Evolutionary conservation across 2,888 invertebrate genomes (phyloP).

Genomic region (Drosophila neonasuta): DNA sequence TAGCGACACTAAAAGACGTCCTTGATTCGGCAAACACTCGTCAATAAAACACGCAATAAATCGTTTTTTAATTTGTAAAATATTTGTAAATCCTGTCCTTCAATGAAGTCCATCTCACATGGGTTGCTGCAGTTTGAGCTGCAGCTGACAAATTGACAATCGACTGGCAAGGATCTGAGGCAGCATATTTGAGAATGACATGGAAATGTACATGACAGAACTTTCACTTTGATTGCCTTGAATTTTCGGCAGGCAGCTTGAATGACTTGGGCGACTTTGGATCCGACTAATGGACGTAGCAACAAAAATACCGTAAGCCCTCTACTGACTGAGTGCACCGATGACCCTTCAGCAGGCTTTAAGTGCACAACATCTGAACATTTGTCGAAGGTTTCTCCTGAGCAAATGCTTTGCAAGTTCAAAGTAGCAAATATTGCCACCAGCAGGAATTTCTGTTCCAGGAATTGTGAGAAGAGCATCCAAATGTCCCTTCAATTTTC

Average conservation of each 20-base stretch:
- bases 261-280: not conserved
- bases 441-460: not conserved
- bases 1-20: not conserved
- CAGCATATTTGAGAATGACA: constrained; percentile 1
- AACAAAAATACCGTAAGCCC: not conserved
- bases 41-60: not conserved
- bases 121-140: not conserved
- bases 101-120: not conserved
- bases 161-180: not conserved
- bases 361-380: constrained; percentile 5
- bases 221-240: constrained; percentile 13
- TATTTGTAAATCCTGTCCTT: not conserved
- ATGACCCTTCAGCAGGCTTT: not conserved
- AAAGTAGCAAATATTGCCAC: not conserved
- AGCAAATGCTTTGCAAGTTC: not conserved
- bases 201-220: constrained; percentile 10
- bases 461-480: too few relatives aligned
- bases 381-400: not conserved
- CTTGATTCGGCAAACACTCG: not conserved
- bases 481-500: too few relatives aligned
- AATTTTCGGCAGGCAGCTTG: not conserved
- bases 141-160: not conserved
- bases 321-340: constrained; percentile 2
- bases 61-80: not conserved
- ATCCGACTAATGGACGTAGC: constrained; percentile 11